Conservation (phyloP, 2,888 invertebrate genomes). For the Sympetrum striolatum region DNA sequence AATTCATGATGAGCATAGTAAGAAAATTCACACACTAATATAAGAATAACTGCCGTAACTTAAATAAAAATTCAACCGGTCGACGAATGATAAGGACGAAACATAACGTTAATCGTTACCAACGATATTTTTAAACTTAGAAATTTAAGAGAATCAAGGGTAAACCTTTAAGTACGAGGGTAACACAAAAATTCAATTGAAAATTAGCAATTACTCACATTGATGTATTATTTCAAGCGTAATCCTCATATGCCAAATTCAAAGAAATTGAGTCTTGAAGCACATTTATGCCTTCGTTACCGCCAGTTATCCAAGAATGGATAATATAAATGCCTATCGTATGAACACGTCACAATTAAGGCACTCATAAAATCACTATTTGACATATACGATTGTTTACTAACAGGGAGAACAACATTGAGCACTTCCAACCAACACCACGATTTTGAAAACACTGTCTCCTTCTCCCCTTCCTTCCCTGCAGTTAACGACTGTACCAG, state of each 20-base stretch:
- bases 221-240: not conserved
- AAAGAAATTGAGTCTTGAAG: not conserved
- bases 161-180: not conserved
- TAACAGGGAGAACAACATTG: not conserved
- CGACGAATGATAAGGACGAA: too few species aligned
- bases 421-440: not conserved
- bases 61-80: too few species aligned
- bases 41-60: too few species aligned
- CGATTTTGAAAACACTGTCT: constrained; percentile 10
- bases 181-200: not conserved
- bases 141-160: too few species aligned
- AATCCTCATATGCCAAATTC: constrained; percentile 9
- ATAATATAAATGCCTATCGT: not conserved
- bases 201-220: not conserved
- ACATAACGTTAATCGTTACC: too few species aligned
- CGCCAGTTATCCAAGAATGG: not conserved
- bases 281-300: not conserved
- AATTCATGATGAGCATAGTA: too few species aligned
- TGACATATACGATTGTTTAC: not conserved
- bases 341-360: not conserved
- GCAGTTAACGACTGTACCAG: not conserved
- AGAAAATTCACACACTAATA: too few species aligned
- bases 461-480: not conserved
- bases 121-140: too few species aligned
- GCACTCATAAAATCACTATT: not conserved